Base-by-base conservation (phyloP, 2,888 invertebrate genomes). In the Cheilosia impressa region DNA sequence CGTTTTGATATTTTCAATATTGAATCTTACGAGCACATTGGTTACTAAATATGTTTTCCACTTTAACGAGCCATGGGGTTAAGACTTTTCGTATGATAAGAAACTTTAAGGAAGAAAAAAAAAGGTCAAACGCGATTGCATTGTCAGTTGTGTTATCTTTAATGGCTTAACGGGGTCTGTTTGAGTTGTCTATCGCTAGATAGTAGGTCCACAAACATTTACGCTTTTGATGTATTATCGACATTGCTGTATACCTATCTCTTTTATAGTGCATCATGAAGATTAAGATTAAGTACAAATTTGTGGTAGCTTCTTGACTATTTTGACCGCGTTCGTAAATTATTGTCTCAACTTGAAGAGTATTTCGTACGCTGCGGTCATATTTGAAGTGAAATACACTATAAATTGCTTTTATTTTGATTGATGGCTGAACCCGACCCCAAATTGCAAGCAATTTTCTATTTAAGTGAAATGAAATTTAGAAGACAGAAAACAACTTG, bases 51-150 rank as follows among this genome's bases (percentile, higher is more conserved):
- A 53, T 65, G 65, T 60, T 41, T 73, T 43, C 52, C 24, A 57
- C 41, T 63, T 73, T 53, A 75, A 79, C 79, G 58, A 84, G 47
- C 27, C 52, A 66, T 55, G 55, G 73, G 73, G 78, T 79, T 73
- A 79, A 84, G 75, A 75, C 73, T 66, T 68, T 72, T 58, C 22
- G 4, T 53, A 52, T 53, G 83, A 84, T 84, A 84, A 84, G 78
- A 15, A 60, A 77, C 77, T 60, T 57, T 41, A 60, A 58, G 53
- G 63, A 60, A 60, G 31, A 9, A 52, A 34, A 58, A 73, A 77
- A 81, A 79, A 78, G 79, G 79, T 84, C 73, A 84, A 69, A 69
- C 45, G 63, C 55, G 79, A 84, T 78, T 83, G 83, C 83, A 73
- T 78, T 79, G 73, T 75, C 41, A 75, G 31, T 63, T 50, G 57